These are phyloP conservation scores for Neostethus bicornis DNA, from an alignment of 2,797 vertebrate species.

Conservation along the genomic window DNA sequence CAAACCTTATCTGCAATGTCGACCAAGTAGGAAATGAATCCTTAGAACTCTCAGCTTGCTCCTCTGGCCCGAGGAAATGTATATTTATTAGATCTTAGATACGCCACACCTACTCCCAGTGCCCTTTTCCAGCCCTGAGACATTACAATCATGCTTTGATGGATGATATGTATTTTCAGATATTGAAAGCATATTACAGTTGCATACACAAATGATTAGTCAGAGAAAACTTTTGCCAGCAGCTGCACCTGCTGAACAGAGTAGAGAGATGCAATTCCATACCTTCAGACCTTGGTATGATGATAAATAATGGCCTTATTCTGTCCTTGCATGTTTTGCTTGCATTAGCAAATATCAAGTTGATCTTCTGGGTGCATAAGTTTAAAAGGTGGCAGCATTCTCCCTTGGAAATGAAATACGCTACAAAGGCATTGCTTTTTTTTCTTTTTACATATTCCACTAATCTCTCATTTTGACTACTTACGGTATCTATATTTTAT, in stretches of 20 bases:
- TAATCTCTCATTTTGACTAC: conserved; percentile 41
- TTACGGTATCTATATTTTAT: conserved; percentile 54
- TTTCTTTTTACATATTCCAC: conserved; percentile 45
- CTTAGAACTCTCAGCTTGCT: conserved; percentile 62
- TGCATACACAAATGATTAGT: conserved; percentile 75
- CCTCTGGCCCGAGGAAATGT: conserved; percentile 70
- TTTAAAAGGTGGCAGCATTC: conserved; percentile 25
- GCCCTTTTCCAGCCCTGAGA: conserved; percentile 73
- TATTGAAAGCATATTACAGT: conserved; percentile 72
- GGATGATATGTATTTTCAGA: conserved; percentile 75
- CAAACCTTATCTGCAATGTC: conserved; percentile 66
- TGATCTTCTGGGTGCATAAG: not conserved
- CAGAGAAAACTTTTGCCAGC: conserved; percentile 50
- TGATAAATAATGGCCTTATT: conserved; percentile 63
- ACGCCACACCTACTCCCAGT: conserved; percentile 69
- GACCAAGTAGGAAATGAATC: conserved; percentile 66
- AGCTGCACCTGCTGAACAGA: conserved; percentile 50
- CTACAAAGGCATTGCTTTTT: conserved; percentile 6
- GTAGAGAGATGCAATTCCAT: conserved; percentile 9
- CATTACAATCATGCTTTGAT: conserved; percentile 69
- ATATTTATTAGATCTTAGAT: conserved; percentile 78
- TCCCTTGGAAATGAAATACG: conserved; percentile 33
- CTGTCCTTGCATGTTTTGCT: conserved; percentile 36
- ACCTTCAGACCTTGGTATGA: conserved; percentile 42
- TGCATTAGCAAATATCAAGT: conserved; percentile 37